Conservation (phyloP, 2,888 invertebrate genomes). For the Adelognathus sp. region DNA sequence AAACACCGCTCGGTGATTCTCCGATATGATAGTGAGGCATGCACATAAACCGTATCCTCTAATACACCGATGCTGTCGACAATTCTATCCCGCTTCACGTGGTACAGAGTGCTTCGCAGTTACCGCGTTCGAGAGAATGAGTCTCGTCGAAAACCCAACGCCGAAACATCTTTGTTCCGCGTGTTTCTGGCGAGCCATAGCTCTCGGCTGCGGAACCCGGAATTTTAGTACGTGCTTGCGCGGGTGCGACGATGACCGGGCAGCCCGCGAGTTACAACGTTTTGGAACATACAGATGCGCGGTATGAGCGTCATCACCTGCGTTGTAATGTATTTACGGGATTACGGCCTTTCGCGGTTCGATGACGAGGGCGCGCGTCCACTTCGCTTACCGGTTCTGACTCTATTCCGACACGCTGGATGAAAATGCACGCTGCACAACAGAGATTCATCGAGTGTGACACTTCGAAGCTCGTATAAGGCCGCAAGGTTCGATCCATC, state of each 20-base stretch:
- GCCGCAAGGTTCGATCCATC: background rate
- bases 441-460: background rate
- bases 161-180: conserved; percentile 56
- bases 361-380: conserved; percentile 47
- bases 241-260: conserved; percentile 53
- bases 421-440: conserved; percentile 27
- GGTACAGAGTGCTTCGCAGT: background rate
- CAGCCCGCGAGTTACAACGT: conserved; percentile 27
- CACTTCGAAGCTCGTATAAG: conserved; percentile 12
- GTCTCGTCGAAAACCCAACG: conserved; percentile 43
- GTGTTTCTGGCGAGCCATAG: conserved; percentile 17
- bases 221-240: conserved; percentile 56
- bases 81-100: conserved; percentile 27
- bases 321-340: conserved; percentile 55
- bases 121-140: conserved; percentile 9
- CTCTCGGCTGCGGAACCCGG: conserved; percentile 8
- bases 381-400: conserved; percentile 28
- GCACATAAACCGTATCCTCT: conserved; percentile 57
- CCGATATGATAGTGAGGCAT: conserved; percentile 38
- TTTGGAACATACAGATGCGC: conserved; percentile 31
- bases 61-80: conserved; percentile 39
- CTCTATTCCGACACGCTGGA: conserved; percentile 6
- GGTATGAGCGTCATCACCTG: conserved; percentile 55
- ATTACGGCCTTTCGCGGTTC: conserved; percentile 61
- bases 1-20: conserved; percentile 25